Base-by-base conservation (phyloP, 2,113 vertebrate species). In the Gobiocypris rarus region DNA sequence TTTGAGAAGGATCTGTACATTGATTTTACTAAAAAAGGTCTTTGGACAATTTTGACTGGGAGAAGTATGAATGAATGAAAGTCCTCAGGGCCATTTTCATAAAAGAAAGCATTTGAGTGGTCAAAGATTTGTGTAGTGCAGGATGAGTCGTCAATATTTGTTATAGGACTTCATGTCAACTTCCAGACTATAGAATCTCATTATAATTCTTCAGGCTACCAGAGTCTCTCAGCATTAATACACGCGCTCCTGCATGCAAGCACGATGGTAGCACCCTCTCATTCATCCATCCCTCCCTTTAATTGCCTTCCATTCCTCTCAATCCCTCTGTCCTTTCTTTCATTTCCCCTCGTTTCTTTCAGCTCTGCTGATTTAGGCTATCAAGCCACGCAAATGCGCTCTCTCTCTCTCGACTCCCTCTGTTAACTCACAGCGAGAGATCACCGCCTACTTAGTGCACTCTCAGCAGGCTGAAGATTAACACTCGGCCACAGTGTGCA, bases 381-480 rank as follows among this genome's bases (percentile, higher is more conserved):
- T 70, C 79, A 81, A 54, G 45, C 45, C 28, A 81, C 26, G 5
- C 28, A 69, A 81, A 81, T 52, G 24, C 50, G 0, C 50, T 24
- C 56, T 58, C 52, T 80, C 73, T 71, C 89, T 88, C 74, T 82
- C 86, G 6, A 34, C 24, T 81, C 84, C 81, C 69, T 76, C 75
- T 76, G 79, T 74, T 69, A 63, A 77, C 67, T 54, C 56, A 26
- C 89, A 85, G 87, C 88, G 83, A 89, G 92, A 87, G 87, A 86
- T 90, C 89, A 85, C 90, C 89, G 88, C 91, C 89, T 92, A 92
- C 91, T 83, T 88, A 85, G 90, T 91, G 91, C 89, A 91, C 89
- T 90, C 93, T 93, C 92, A 93, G 91, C 89, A 85, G 91, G 92
- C 87, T 89, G 91, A 92, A 92, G 92, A 93, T 94, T 93, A 93